Conservation (phyloP, 2,113 vertebrate species). For the Sapayoa aenigma region DNA sequence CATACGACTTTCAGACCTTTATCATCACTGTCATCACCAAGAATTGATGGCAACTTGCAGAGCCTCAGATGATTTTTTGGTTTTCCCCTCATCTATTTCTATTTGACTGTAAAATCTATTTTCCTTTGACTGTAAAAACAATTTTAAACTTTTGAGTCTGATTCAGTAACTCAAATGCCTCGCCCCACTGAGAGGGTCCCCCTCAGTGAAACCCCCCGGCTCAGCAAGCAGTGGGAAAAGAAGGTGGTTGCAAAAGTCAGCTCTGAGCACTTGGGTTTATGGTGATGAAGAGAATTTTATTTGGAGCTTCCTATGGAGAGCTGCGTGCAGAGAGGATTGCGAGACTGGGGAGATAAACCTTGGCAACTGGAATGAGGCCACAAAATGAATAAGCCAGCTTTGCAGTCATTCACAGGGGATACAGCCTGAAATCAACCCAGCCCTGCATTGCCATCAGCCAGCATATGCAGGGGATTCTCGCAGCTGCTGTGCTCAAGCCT, state of each 20-base stretch:
- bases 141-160: background rate
- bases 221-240: background rate
- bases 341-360: slow-evolving; percentile 12
- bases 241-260: background rate
- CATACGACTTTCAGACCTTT: background rate
- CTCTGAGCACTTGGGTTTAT: background rate
- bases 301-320: background rate
- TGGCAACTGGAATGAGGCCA: slow-evolving; percentile 15
- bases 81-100: background rate
- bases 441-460: slow-evolving; percentile 9
- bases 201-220: too few relatives aligned
- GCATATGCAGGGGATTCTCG: slow-evolving; percentile 40
- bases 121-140: background rate
- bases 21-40: background rate
- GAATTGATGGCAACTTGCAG: background rate
- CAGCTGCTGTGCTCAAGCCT: slow-evolving; percentile 42
- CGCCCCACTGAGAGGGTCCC: background rate
- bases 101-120: background rate
- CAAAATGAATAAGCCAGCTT: background rate
- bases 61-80: background rate
- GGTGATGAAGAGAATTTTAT: background rate
- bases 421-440: background rate
- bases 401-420: slow-evolving; percentile 17
- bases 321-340: background rate
- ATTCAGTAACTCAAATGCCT: background rate